Evolutionary conservation across 2,113 vertebrate genomes (phyloP).

Genomic region (Nothobranchius furzeri): DNA sequence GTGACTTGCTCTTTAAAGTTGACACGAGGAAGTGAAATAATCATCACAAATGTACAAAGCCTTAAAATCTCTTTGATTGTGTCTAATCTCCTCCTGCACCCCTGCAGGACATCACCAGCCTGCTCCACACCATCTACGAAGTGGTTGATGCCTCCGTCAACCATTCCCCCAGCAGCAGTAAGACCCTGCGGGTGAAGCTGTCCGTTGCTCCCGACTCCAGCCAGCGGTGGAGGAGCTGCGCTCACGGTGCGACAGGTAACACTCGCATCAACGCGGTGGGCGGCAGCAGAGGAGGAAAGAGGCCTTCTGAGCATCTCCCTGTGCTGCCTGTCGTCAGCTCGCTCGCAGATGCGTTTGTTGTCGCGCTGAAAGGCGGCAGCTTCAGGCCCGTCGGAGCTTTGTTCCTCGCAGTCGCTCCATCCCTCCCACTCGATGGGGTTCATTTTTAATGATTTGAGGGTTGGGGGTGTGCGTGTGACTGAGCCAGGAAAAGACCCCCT

Average conservation of each 20-base stretch:
- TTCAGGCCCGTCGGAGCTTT: conserved; percentile 72
- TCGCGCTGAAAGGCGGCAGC: conserved; percentile 65
- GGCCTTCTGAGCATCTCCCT: conserved; percentile 42
- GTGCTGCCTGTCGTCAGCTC: conserved; percentile 58
- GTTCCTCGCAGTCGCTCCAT: conserved; percentile 63
- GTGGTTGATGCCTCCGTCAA: conserved; percentile 97
- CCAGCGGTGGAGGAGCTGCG: conserved; percentile 86
- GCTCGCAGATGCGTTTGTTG: conserved; percentile 63
- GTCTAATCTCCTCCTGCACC: not conserved
- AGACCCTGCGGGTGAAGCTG: conserved; percentile 94
- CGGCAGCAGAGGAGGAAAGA: conserved; percentile 20
- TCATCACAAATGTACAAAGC: too few species aligned
- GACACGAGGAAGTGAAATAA: too few species aligned
- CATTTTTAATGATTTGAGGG: conserved; percentile 74
- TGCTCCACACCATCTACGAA: conserved; percentile 98
- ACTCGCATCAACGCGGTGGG: conserved; percentile 10
- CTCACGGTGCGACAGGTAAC: conserved; percentile 84
- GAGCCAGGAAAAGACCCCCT: conserved; percentile 54
- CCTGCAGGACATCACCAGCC: conserved; percentile 93
- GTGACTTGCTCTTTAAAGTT: too few species aligned
- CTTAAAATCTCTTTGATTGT: too few species aligned
- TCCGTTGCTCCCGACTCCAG: conserved; percentile 93
- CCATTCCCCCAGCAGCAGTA: conserved; percentile 94
- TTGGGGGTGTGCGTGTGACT: conserved; percentile 53
- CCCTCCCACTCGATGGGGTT: conserved; percentile 74